Evolutionary conservation across 2,888 invertebrate genomes (phyloP), one percentile per base, ranked within the genome.

Genomic region (Cabera pusaria): DNA sequence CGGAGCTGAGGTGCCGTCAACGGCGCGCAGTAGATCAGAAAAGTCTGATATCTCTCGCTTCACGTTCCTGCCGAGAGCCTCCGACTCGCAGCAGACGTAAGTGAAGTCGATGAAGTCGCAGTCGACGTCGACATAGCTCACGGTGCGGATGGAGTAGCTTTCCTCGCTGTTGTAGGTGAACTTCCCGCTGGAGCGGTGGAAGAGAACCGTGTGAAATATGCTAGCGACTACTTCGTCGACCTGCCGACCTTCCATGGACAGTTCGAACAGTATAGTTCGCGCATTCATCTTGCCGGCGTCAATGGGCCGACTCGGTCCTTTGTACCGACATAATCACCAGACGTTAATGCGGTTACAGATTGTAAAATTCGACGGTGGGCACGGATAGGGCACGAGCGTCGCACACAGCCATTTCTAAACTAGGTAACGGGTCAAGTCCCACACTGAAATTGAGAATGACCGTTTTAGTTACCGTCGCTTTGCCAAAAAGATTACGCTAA

Each of bases 61-160:
- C 56, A 95, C 91, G 52, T 90, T 93, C 59, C 92, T 92, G 48
- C 93, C 93, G 23, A 97, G 90, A 32, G 90, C 90, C n/a, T 93
- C 91, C 16, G 97, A 98, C 50, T 96, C 94, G 85, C 97, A 97
- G 77, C 97, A 95, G 11, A 97, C 98, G 85, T 99, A 99, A 3
- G 98, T 98, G 75, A 98, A 95, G 85, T 99, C 98, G 64, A 99
- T 95, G 75, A 97, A 98, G 82, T 99, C 97, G 90, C 99, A 99
- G 82, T 98, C 97, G 18, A 98, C 96, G 82, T 99, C 99, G 56
- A 96, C 95, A 71, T 97, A 96, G 51, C 98, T 98, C 34, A 99
- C 93, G 1, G 98, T 97, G 29, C 98, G 98, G 58, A 99, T 96
- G 9, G 97, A 96, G 83, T 98, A 99, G 81, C 95, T 96, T 63